Evolutionary conservation across 2,888 invertebrate species (phyloP), one percentile per base, ranked within the genome.

Genomic region (Drosophila fulvimacula): DNA sequence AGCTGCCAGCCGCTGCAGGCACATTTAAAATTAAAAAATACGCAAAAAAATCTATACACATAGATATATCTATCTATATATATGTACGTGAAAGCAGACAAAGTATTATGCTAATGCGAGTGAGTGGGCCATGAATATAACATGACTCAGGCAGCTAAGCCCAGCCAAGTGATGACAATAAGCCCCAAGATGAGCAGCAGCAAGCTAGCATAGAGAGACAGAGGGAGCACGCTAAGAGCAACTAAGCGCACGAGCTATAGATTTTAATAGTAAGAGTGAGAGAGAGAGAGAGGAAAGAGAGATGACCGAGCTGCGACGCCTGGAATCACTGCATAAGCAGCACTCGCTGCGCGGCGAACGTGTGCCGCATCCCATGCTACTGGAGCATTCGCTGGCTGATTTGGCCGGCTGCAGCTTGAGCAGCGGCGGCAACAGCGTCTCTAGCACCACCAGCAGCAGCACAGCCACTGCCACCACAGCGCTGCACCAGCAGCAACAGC

Each of bases 321-420:
- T 76, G 39, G 71, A 73, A 7, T 49, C 74, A 10, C 61, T 84
- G 51, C 89, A 88, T 36, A 88, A 82, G 51, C 87, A 90, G 53
- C 81, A 77, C 13, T 77, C 87, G 39, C 64, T 89, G 38, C 66
- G 78, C 17, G 83, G 78, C 24, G 89, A 88, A 38, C 65, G 79
- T 21, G 63, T 77, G 49, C 73, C 85, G 4, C 89, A 91, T 67
- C 88, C 92, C 4, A 49, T 79, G 38, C 38, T 65, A 58, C 76
- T 91, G 64, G 78, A 92, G 44, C 91, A 91, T 38, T 63, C 88
- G 5, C 75, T 92, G 24, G 79, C 88, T 30, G 91, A 92, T 59
- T 91, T 91, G 53, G 90, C 91, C 42, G 52, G 52, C 49, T 92
- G 87, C 69, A 86, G 67, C 34, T 17, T 83, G 53, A 83, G 81